Evolutionary conservation across 2,113 vertebrate species (phyloP).

Genomic region (Hirundichthys speculiger): DNA sequence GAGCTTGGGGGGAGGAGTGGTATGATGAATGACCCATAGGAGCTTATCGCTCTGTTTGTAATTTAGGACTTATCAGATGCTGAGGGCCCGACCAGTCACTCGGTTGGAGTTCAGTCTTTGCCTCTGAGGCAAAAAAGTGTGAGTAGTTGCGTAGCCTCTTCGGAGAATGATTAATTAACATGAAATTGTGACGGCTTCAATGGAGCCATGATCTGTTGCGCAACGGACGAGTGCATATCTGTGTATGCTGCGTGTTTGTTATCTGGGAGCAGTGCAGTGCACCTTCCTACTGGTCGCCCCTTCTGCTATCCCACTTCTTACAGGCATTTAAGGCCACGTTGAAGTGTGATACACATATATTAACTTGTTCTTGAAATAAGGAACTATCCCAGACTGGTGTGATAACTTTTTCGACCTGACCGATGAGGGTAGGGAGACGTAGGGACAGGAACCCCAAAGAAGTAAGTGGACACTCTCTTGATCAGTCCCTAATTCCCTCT

Average conservation of each 20-base stretch:
- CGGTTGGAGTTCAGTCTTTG: slow-evolving; percentile 23
- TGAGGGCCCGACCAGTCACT: slow-evolving; percentile 20
- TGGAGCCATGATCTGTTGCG: neutral
- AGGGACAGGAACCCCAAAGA: slow-evolving; percentile 57
- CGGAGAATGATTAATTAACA: slow-evolving; percentile 16
- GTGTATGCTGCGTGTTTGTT: slow-evolving; percentile 7
- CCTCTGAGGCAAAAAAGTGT: slow-evolving; percentile 40
- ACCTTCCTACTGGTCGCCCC: neutral
- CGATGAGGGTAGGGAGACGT: slow-evolving; percentile 55
- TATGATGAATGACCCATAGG: slow-evolving; percentile 54
- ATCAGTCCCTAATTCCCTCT: slow-evolving; percentile 63
- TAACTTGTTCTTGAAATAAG: neutral
- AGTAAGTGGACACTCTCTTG: slow-evolving; percentile 66
- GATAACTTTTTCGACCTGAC: slow-evolving; percentile 11
- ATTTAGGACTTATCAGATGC: slow-evolving; percentile 65
- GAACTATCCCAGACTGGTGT: neutral
- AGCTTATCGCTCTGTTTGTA: slow-evolving; percentile 57
- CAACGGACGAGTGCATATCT: neutral
- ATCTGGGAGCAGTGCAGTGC: slow-evolving; percentile 4
- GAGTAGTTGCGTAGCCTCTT: slow-evolving; percentile 22
- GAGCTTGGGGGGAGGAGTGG: slow-evolving; percentile 45
- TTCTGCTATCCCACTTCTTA: slow-evolving; percentile 2
- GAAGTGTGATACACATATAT: neutral
- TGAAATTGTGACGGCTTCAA: neutral
- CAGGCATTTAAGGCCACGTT: slow-evolving; percentile 21